Percentiles rank a stretch among this genome's conserved stretches.
Evolutionary conservation across 2,113 vertebrate species (phyloP).

Genomic region (Corythaixoides concolor): DNA sequence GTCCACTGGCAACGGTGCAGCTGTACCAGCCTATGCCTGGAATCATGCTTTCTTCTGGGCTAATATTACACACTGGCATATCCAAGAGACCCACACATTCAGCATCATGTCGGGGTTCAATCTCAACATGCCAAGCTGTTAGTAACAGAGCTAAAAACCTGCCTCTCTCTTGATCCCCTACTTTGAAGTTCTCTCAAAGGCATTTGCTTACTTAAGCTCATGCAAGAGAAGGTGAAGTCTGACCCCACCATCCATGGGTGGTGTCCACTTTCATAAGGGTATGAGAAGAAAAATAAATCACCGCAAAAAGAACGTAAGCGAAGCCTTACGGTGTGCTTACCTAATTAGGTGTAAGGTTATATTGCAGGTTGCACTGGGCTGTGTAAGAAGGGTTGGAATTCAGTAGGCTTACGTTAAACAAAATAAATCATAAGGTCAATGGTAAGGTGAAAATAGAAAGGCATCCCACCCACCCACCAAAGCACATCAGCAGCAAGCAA

Average conservation of each 20-base stretch:
- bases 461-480: constrained; percentile 28
- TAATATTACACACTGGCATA: not conserved
- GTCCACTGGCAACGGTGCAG: not conserved
- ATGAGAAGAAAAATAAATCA: constrained; percentile 79
- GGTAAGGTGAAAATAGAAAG: constrained; percentile 49
- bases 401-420: constrained; percentile 68
- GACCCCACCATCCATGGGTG: constrained; percentile 41
- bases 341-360: constrained; percentile 70
- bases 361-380: constrained; percentile 62
- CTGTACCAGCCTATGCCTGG: not conserved
- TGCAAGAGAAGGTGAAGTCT: constrained; percentile 48
- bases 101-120: not conserved
- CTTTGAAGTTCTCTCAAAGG: constrained; percentile 48
- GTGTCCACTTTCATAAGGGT: constrained; percentile 68
- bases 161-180: not conserved
- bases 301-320: constrained; percentile 25
- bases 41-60: not conserved
- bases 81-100: not conserved
- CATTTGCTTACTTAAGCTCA: constrained; percentile 63
- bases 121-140: not conserved
- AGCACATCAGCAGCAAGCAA: not conserved
- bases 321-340: constrained; percentile 46
- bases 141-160: not conserved
- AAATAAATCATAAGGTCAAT: constrained; percentile 67
- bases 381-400: constrained; percentile 52